A percentile compares a stretch with the other conserved stretches of the same genome.
phyloP scores from a whole-genome alignment of 1,140 invertebrate genomes.

The Kradibia gibbosae region DNA sequence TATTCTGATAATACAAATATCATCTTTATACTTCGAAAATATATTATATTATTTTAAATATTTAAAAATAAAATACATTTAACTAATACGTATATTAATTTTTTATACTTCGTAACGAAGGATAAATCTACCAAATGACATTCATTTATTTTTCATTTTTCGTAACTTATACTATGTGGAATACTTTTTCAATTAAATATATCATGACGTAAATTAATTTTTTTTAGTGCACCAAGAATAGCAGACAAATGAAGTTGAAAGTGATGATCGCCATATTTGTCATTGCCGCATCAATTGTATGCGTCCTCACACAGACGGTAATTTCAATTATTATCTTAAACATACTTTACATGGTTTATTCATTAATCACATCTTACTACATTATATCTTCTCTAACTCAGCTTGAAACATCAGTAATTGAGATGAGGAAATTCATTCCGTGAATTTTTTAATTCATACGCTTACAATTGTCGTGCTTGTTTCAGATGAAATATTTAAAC shows the following conservation, averaged over 20 bases:
- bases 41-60: too few relatives aligned
- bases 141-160: too few relatives aligned
- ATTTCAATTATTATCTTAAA: constrained; percentile 7
- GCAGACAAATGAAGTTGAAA: constrained; percentile 30
- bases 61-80: too few relatives aligned
- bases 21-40: too few relatives aligned
- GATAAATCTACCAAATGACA: too few relatives aligned
- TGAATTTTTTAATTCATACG: neutral
- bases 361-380: neutral
- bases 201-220: too few relatives aligned
- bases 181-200: too few relatives aligned
- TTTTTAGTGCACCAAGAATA: constrained; percentile 1
- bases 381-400: neutral
- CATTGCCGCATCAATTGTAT: constrained; percentile 18
- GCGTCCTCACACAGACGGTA: constrained; percentile 39
- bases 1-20: too few relatives aligned
- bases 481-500: neutral
- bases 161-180: too few relatives aligned
- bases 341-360: neutral
- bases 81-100: too few relatives aligned
- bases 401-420: neutral
- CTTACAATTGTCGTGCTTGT: neutral
- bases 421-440: neutral
- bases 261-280: constrained; percentile 15
- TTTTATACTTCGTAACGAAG: too few relatives aligned